phyloP scores from a whole-genome alignment of 1,140 invertebrate species.

The Brachionus plicatilis region DNA sequence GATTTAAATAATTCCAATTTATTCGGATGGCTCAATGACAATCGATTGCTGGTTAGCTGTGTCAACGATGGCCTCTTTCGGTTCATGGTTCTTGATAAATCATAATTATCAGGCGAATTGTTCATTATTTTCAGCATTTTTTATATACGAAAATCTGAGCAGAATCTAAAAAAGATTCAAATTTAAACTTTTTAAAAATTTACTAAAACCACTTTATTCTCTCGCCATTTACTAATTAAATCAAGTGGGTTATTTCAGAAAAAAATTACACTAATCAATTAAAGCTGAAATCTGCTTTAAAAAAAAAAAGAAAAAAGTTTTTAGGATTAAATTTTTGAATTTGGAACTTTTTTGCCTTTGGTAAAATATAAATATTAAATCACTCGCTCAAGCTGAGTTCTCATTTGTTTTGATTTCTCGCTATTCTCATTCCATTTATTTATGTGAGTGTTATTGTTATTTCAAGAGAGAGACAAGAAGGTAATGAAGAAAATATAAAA shows the following conservation, averaged over 20 bases:
- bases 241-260: neutral
- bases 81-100: neutral
- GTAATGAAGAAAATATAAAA: neutral
- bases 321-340: neutral
- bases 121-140: conserved; percentile 32
- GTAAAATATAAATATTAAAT: neutral
- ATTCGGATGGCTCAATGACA: neutral
- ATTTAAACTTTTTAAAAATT: neutral
- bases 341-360: neutral
- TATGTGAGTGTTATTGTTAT: conserved; percentile 9
- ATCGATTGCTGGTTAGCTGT: neutral
- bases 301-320: neutral
- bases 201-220: neutral
- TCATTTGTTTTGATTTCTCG: neutral
- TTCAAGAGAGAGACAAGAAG: conserved; percentile 21
- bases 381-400: neutral
- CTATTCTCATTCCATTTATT: neutral
- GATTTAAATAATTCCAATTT: neutral
- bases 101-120: neutral
- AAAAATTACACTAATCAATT: neutral
- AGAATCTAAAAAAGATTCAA: neutral
- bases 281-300: neutral
- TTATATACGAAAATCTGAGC: neutral
- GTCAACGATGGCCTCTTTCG: neutral
- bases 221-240: neutral